A percentile compares a stretch with the other conserved stretches of the same genome.
Conservation (phyloP, 2,113 vertebrate genomes). For the Pseudorectes ferrugineus region DNA sequence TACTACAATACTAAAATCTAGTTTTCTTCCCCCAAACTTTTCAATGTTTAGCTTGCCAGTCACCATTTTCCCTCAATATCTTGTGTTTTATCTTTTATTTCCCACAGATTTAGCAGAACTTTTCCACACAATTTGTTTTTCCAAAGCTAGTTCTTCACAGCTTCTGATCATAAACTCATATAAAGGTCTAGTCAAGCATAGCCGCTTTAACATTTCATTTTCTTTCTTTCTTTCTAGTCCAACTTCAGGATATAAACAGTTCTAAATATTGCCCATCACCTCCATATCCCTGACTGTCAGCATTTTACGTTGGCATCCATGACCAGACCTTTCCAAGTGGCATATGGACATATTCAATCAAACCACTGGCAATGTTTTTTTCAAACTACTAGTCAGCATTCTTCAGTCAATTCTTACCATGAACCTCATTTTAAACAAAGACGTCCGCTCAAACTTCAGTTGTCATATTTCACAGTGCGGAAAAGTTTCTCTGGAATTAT, state of each 20-base stretch:
- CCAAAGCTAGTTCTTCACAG: background rate
- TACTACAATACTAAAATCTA: background rate
- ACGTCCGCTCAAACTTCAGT: background rate
- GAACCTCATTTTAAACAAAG: background rate
- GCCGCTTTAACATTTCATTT: background rate
- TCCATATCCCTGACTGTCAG: background rate
- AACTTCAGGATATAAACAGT: background rate
- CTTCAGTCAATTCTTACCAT: background rate
- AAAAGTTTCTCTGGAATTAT: background rate
- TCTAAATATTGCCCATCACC: background rate
- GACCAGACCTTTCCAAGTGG: background rate
- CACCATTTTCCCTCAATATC: background rate
- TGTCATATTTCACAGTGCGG: background rate
- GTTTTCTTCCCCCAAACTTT: background rate
- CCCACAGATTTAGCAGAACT: background rate
- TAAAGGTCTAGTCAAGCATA: background rate
- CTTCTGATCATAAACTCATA: background rate
- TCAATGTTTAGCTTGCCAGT: background rate
- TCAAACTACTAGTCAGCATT: background rate
- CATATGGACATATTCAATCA: background rate
- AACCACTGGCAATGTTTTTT: background rate
- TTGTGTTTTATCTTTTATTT: background rate
- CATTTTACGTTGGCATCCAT: background rate
- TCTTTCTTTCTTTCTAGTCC: background rate
- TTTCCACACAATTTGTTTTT: background rate